Evolutionary conservation across 2,113 vertebrate species (phyloP), one percentile per base, ranked within the genome.

Genomic region (Grammomys surdaster): DNA sequence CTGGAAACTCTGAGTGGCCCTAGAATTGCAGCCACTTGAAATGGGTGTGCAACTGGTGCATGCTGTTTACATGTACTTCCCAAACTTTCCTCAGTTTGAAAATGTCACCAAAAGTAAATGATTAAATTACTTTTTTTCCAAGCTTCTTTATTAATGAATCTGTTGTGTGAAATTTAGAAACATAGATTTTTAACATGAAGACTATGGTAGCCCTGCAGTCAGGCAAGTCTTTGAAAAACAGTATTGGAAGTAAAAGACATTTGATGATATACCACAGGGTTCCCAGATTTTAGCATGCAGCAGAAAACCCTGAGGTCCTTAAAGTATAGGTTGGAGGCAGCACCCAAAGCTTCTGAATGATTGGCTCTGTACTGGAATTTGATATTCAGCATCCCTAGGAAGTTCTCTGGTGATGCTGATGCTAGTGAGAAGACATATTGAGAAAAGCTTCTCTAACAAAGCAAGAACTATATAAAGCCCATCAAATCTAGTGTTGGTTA

Each of bases 51-150:
- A 92, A 65, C 24, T 85, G 40, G 24, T 90, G 0, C 81, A 31
- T n/a, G 24, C 76, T 60, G 93, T 92, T 16, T 63, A 26, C 81
- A 93, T 92, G 67, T 65, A 81, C 90, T 90, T 58, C 58, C 70
- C 70, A 81, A 60, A 81, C 12, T 94, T 93, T 85, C 51, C 63
- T 90, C 60, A 46, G 36, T 24, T 43, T 43, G 69, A 48, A 91
- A 96, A 54, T 26, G 22, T 92, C 65, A 80, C 22, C 31, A 70
- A 36, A 22, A 36, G 14, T 56, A 56, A 78, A 73, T 84, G 86
- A 95, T 91, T 76, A 91, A 86, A 63, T 84, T 43, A 63, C 54
- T 63, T 84, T 63, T 77, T 48, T 48, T 48, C 28, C 40, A 93
- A 90, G 31, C n/a, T 65, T 43, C 33, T 96, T 93, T 65, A 14